phyloP scores from a whole-genome alignment of 2,797 vertebrate genomes.

The Clarias platycephalus region DNA sequence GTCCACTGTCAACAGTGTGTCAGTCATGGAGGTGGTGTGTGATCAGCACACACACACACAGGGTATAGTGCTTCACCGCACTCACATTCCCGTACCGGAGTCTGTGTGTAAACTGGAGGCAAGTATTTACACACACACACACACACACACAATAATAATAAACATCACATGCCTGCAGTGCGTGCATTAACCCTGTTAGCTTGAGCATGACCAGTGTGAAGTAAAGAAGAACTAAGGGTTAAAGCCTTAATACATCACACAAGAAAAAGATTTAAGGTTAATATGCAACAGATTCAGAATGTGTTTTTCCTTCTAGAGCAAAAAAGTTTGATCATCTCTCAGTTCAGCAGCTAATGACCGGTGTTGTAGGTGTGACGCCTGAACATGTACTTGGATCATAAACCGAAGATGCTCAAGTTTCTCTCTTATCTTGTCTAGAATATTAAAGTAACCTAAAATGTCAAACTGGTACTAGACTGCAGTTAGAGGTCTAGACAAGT shows the following conservation, averaged over 20 bases:
- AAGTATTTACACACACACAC: constrained; percentile 38
- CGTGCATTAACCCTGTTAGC: neutral
- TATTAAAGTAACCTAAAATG: neutral
- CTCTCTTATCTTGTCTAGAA: neutral
- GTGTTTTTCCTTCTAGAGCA: neutral
- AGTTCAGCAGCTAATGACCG: neutral
- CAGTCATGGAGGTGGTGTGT: constrained; percentile 86
- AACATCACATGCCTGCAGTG: neutral
- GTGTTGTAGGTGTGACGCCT: neutral
- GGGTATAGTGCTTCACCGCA: constrained; percentile 86
- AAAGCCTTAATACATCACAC: neutral
- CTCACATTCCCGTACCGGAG: constrained; percentile 78
- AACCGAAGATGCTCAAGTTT: neutral
- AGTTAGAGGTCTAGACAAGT: neutral
- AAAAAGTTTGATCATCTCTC: neutral
- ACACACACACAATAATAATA: neutral
- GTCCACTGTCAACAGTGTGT: constrained; percentile 80
- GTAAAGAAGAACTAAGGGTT: neutral
- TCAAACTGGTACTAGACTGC: neutral
- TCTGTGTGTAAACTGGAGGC: constrained; percentile 77
- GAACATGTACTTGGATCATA: neutral
- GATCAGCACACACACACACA: constrained; percentile 79
- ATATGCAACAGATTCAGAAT: neutral
- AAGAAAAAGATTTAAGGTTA: neutral
- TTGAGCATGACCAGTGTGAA: neutral